Conservation (phyloP, 2,797 vertebrate species). For the Acanthurus lineatus region DNA sequence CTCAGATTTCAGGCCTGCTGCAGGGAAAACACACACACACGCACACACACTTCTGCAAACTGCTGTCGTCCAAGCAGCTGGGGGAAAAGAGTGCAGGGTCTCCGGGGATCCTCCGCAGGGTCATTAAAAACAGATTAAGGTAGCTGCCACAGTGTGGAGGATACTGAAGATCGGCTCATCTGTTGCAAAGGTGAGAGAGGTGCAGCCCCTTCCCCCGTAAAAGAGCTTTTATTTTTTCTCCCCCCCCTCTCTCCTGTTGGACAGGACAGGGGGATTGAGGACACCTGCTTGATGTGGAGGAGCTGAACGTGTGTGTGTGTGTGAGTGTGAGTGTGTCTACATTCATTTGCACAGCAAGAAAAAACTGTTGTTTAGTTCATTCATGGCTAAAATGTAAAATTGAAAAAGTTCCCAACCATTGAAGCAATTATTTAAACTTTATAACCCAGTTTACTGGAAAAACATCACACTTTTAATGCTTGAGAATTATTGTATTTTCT, state of each 20-base stretch:
- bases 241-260: background rate
- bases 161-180: slow-evolving; percentile 75
- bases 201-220: slow-evolving; percentile 31
- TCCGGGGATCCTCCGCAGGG: slow-evolving; percentile 73
- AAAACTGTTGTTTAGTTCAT: background rate
- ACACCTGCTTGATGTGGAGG: slow-evolving; percentile 69
- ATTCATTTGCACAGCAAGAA: slow-evolving; percentile 24
- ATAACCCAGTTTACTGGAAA: background rate
- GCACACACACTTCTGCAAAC: background rate
- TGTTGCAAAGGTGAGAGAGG: slow-evolving; percentile 78
- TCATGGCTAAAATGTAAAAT: background rate
- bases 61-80: slow-evolving; percentile 35
- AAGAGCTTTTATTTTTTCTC: background rate
- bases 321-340: slow-evolving; percentile 9
- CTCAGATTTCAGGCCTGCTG: slow-evolving; percentile 16
- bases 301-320: slow-evolving; percentile 19
- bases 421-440: background rate
- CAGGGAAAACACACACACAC: slow-evolving; percentile 1
- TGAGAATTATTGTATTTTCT: background rate
- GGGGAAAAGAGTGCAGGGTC: slow-evolving; percentile 38
- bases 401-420: background rate
- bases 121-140: slow-evolving; percentile 89
- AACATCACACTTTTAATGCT: no score
- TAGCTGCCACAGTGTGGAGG: slow-evolving; percentile 70
- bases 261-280: slow-evolving; percentile 39